Base-by-base conservation (phyloP, 2,797 vertebrate species). In the Anas capensis region DNA sequence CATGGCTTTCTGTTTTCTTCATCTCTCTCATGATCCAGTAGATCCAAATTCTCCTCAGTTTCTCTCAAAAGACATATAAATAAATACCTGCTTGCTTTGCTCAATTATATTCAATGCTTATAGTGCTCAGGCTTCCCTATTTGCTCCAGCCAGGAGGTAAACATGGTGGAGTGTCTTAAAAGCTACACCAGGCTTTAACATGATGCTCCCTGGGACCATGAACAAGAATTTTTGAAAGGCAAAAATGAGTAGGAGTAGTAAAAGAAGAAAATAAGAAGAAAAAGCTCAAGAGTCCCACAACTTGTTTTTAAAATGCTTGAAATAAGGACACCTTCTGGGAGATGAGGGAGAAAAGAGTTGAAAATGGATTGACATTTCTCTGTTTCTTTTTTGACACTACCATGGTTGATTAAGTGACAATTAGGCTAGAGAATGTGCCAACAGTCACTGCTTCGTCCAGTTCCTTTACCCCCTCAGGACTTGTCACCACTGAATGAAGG, bases 401-500 rank as follows among this genome's bases (percentile, higher is more conserved):
- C 57, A 53, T n/a, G 14, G 66, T 49, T 95, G 91, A 95, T 94
- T 82, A 96, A 93, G 87, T 86, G 90, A 86, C 96, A 95, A 96
- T 96, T 93, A 83, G 88, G 66, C 76, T 60, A 61, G 54, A 75
- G 54, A 76, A 33, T 42, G 42, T 65, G 48, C 54, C 42, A 73
- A 72, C 58, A 94, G 48, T 82, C 85, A 79, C 46, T 80, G 65
- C 44, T 92, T 92, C 53, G 73, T 82, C 70, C 70, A 36, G 1
- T 31, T 96, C 56, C 73, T 88, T 92, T 78, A 71, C 10, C 44
- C 93, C 92, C 94, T 88, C 62, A 92, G 94, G 95, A 96, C 90
- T 26, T 94, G 95, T 95, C 94, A 95, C 56, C 71, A 61, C 21
- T 57, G 82, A 95, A 95, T 64, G 86, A 88, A 90, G 48, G 16